phyloP scores from a whole-genome alignment of 2,888 invertebrate species.

The Mamestra brassicae region DNA sequence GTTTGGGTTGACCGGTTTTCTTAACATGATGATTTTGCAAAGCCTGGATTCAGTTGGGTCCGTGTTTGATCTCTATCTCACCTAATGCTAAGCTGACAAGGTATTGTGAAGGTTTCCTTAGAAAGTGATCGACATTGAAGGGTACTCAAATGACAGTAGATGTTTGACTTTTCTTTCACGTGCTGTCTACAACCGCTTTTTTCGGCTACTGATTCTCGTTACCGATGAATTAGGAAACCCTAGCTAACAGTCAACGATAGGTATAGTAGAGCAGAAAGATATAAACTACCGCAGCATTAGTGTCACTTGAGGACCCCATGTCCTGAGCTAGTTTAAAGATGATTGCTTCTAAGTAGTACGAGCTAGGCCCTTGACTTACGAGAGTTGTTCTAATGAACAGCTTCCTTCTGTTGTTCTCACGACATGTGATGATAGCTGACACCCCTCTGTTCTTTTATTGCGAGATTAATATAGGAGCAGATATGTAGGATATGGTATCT shows the following conservation, averaged over 20 bases:
- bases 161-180: neutral
- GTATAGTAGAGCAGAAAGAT: neutral
- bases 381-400: conserved; percentile 51
- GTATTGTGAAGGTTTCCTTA: neutral
- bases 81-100: neutral
- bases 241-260: neutral
- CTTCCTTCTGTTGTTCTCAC: conserved; percentile 53
- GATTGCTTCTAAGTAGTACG: conserved; percentile 55
- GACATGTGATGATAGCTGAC: conserved; percentile 41
- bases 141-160: neutral
- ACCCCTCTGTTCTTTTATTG: conserved; percentile 55
- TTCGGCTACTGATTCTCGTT: too few relatives aligned
- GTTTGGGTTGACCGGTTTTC: neutral
- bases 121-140: neutral
- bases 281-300: conserved; percentile 17
- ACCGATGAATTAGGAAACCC: neutral
- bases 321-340: conserved; percentile 50
- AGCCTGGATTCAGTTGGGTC: neutral
- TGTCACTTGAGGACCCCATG: conserved; percentile 48
- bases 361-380: conserved; percentile 56
- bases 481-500: conserved; percentile 1
- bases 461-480: conserved; percentile 24
- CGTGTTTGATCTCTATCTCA: conserved; percentile 9
- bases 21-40: neutral
- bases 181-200: neutral